Evolutionary conservation across 1,140 invertebrate species (phyloP).

Genomic region (honey bee (Apis mellifera)): Amel_HAv3.1 CM009934.2:12886501-12887000

Average conservation of each 20-base stretch:
- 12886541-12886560: too few species aligned
- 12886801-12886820: not conserved
- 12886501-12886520: too few species aligned
- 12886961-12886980: slow-evolving; percentile 12
- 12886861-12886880: not conserved
- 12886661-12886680: not conserved
- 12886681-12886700: too few species aligned
- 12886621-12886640: too few species aligned
- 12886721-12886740: slow-evolving; percentile 18
- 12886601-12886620: too few species aligned
- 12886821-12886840: not conserved
- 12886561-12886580: too few species aligned
- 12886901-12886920: not conserved
- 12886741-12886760: not conserved
- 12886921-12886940: not conserved
- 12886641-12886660: too few species aligned
- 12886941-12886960: not conserved
- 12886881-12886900: not conserved
- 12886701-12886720: too few species aligned
- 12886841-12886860: too few species aligned
- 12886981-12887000: slow-evolving; percentile 13
- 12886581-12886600: too few species aligned
- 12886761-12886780: slow-evolving; percentile 7
- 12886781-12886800: not conserved
- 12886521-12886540: too few species aligned